These are phyloP conservation scores for Trichacis sp. DNA, from an alignment of 2,888 invertebrate genomes.

Conservation along the genomic window DNA sequence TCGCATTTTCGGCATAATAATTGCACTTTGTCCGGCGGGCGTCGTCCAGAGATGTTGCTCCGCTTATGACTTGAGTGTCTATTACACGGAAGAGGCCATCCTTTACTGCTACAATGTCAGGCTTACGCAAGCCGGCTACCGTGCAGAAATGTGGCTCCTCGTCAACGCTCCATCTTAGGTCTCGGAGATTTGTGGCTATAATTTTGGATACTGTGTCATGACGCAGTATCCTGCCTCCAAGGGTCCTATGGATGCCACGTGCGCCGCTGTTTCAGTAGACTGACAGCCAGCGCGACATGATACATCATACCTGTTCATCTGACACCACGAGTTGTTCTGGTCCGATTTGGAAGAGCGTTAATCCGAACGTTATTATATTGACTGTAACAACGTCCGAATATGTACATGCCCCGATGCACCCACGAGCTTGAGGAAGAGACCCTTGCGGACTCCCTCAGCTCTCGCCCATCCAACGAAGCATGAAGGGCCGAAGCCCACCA, in stretches of 20 bases:
- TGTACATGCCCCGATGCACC: not conserved
- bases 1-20: conserved; percentile 14
- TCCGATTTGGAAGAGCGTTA: not conserved
- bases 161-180: conserved; percentile 50
- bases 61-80: conserved; percentile 36
- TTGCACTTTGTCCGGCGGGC: conserved; percentile 21
- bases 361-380: not conserved
- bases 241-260: conserved; percentile 56
- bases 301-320: conserved; percentile 41
- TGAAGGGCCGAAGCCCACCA: not conserved
- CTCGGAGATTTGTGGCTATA: conserved; percentile 43
- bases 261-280: conserved; percentile 55
- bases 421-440: not conserved
- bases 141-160: conserved; percentile 48
- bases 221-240: conserved; percentile 56
- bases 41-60: conserved; percentile 13
- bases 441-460: not conserved
- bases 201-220: conserved; percentile 52
- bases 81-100: conserved; percentile 5
- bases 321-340: conserved; percentile 12
- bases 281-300: conserved; percentile 56
- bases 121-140: conserved; percentile 22
- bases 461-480: not conserved
- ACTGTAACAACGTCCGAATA: not conserved
- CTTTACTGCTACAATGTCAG: conserved; percentile 24